Evolutionary conservation across 2,113 vertebrate genomes (phyloP).

Genomic region (Leucoraja erinaceus): DNA sequence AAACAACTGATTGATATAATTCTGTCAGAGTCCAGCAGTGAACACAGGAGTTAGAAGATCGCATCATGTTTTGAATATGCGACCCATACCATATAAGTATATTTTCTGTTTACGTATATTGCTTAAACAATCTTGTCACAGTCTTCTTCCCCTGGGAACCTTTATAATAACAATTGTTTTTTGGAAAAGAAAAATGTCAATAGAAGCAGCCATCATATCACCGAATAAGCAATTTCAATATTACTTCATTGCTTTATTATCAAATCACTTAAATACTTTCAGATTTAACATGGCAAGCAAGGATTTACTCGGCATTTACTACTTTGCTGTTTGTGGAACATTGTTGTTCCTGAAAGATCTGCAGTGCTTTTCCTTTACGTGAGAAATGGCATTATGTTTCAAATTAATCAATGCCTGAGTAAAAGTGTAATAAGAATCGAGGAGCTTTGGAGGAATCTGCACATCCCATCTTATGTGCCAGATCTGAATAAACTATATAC

Average conservation of each 20-base stretch:
- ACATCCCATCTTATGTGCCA: neutral
- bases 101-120: too few species aligned
- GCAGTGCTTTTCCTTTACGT: neutral
- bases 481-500: neutral
- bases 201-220: neutral
- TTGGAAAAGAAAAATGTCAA: conserved; percentile 6
- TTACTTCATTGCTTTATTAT: neutral
- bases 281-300: neutral
- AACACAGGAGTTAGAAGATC: too few species aligned
- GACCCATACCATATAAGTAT: too few species aligned
- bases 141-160: too few species aligned
- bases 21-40: too few species aligned
- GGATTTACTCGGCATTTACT: neutral
- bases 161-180: neutral
- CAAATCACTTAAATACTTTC: neutral
- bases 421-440: neutral
- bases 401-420: neutral
- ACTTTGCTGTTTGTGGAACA: neutral
- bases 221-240: neutral
- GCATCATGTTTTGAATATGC: too few species aligned
- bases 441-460: neutral
- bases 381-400: neutral
- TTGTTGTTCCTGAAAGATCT: neutral
- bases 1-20: too few species aligned
- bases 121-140: too few species aligned